Percentiles rank a stretch among this genome's conserved stretches.
These are phyloP conservation scores for Tupaia tana DNA, from an alignment of 2,113 vertebrate genomes.

Conservation along the genomic window DNA sequence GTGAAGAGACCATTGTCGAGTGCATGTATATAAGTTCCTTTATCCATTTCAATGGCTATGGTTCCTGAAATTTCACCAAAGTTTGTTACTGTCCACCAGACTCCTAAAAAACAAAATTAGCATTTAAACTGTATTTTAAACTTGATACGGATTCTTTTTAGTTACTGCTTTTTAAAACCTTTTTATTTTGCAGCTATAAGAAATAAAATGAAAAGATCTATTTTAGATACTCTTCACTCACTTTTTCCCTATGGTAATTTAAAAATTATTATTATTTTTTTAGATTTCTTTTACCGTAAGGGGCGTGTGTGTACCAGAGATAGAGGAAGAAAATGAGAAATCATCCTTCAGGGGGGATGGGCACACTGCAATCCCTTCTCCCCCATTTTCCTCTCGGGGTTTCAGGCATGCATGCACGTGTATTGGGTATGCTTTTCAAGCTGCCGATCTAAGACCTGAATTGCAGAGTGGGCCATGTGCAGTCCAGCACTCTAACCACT, in stretches of 20 bases:
- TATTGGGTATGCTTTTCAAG: too few species aligned
- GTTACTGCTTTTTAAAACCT: not conserved
- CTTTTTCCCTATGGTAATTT: not conserved
- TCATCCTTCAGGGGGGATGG: too few species aligned
- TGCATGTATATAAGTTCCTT: slow-evolving; percentile 94
- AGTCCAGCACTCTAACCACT: too few species aligned
- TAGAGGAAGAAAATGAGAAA: too few species aligned
- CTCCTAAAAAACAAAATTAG: slow-evolving; percentile 85
- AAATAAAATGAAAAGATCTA: not conserved
- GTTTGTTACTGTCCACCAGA: slow-evolving; percentile 93
- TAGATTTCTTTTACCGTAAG: too few species aligned
- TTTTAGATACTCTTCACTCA: not conserved
- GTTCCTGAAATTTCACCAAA: slow-evolving; percentile 95
- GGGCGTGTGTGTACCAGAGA: too few species aligned
- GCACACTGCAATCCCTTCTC: too few species aligned
- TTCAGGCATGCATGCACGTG: too few species aligned
- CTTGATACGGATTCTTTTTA: not conserved
- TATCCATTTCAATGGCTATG: slow-evolving; percentile 97
- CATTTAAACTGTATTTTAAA: not conserved
- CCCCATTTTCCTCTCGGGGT: too few species aligned
- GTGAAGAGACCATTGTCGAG: slow-evolving; percentile 98
- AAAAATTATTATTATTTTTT: too few species aligned
- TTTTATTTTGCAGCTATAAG: not conserved
- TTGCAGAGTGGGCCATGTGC: too few species aligned
- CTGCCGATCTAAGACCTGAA: too few species aligned